Base-by-base conservation (phyloP, 2,797 vertebrate species). In the Sebastes hubbsi region DNA sequence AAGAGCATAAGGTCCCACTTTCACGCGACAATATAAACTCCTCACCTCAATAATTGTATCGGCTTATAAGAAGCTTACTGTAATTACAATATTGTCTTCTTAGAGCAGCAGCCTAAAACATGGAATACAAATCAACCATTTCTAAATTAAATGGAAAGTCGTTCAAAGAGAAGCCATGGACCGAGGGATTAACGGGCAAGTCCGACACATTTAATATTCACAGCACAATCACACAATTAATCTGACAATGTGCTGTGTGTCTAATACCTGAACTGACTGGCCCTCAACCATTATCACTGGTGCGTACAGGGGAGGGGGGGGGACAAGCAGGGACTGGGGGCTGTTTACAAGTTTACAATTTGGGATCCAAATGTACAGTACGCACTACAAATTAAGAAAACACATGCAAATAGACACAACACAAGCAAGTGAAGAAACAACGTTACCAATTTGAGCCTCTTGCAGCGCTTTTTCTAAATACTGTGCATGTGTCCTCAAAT, bases 41-140 rank as follows among this genome's bases (percentile, higher is more conserved):
- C 90, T 88, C 89, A 90, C 92, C 93, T 93, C 90, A 91, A 91
- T 95, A 95, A 95, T 95, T 95, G 94, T 94, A 94, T 95, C 94
- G 92, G 91, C 82, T 22, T 27, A 66, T 96, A 96, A 96, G 95
- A 86, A 95, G 95, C 94, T 96, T 96, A 96, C 77, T 92, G 94
- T 95, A 91, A 93, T 95, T 94, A 94, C 94, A 95, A 95, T 95
- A 96, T 96, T 95, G 94, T 95, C 65, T 90, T 91, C 92, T 88
- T 55, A 65, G 82, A 77, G 86, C 77, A 55, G 83, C 80, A 25
- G 88, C 76, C 90, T 85, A 83, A 87, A 92, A 94, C 88, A 87
- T n/a, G 61, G 86, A 92, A 91, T 78, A 85, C 77, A 93, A 95
- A 94, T 94, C 89, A 86, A 76, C 89, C 92, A 91, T 94, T 92